These are phyloP conservation scores for Yoshiicerus persimilis DNA, from an alignment of 1,140 invertebrate species.

Conservation along the genomic window DNA sequence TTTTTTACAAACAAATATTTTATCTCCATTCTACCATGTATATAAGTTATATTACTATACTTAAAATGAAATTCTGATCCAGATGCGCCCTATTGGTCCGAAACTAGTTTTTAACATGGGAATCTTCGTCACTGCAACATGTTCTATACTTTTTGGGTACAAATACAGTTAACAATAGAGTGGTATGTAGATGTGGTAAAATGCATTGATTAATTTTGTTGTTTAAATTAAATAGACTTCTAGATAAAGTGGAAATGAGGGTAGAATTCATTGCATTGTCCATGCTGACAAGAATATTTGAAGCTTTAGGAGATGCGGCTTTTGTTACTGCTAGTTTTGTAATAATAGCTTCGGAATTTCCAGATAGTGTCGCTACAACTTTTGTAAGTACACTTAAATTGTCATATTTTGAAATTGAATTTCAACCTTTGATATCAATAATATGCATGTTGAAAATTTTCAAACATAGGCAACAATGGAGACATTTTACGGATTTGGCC, in stretches of 20 bases:
- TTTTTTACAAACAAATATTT: not conserved
- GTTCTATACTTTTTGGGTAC: slow-evolving; percentile 82
- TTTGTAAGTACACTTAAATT: slow-evolving; percentile 56
- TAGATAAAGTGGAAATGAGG: slow-evolving; percentile 56
- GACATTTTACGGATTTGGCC: slow-evolving; percentile 84
- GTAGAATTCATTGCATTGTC: slow-evolving; percentile 57
- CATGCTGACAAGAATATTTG: slow-evolving; percentile 59
- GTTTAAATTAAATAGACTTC: slow-evolving; percentile 52
- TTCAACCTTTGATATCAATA: not conserved
- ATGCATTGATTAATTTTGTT: too few species aligned
- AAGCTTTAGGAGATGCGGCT: slow-evolving; percentile 62
- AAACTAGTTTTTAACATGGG: slow-evolving; percentile 84
- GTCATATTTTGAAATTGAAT: not conserved
- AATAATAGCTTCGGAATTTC: slow-evolving; percentile 67
- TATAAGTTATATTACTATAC: too few species aligned
- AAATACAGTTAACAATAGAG: not conserved
- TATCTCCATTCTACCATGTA: too few species aligned
- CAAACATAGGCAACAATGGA: slow-evolving; percentile 73
- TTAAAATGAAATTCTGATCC: too few species aligned
- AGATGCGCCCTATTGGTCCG: slow-evolving; percentile 77
- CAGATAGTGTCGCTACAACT: slow-evolving; percentile 60
- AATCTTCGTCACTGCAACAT: slow-evolving; percentile 78
- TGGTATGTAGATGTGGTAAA: too few species aligned
- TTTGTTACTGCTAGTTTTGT: slow-evolving; percentile 63
- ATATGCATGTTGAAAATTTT: not conserved